Evolutionary conservation across 2,113 vertebrate genomes (phyloP).

Genomic region (Aldabrachelys gigantea): DNA sequence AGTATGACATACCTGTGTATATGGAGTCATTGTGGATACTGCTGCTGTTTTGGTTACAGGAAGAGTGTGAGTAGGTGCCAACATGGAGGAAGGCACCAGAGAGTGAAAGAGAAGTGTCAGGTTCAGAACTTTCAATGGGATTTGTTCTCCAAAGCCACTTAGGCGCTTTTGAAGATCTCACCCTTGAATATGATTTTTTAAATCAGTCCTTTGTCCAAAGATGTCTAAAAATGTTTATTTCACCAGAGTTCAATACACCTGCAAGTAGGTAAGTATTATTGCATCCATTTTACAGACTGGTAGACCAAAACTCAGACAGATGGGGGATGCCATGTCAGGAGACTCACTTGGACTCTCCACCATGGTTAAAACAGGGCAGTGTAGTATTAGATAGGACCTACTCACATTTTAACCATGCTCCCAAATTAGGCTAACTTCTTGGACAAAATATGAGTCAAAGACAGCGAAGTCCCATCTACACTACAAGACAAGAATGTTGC

Average conservation of each 20-base stretch:
- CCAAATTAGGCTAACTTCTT: not conserved
- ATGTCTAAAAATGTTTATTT: not conserved
- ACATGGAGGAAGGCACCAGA: not conserved
- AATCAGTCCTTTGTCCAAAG: not conserved
- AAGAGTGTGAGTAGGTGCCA: not conserved
- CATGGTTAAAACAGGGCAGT: not conserved
- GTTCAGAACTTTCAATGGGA: not conserved
- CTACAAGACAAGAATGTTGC: not conserved
- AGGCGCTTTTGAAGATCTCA: not conserved
- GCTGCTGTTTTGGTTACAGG: not conserved
- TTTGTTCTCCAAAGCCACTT: not conserved
- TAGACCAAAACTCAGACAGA: not conserved
- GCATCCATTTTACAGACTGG: not conserved
- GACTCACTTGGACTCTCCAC: not conserved
- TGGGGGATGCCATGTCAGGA: not conserved
- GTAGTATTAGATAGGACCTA: not conserved
- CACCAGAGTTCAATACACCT: not conserved
- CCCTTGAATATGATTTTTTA: fast-evolving
- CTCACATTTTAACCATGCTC: not conserved
- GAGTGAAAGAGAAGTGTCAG: not conserved
- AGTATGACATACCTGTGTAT: not conserved
- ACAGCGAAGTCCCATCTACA: not conserved
- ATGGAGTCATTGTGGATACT: not conserved
- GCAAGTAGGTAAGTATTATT: not conserved
- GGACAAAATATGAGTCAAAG: not conserved